These are phyloP conservation scores for Dryadula phaetusa DNA, from an alignment of 2,888 invertebrate species.

Conservation along the genomic window DNA sequence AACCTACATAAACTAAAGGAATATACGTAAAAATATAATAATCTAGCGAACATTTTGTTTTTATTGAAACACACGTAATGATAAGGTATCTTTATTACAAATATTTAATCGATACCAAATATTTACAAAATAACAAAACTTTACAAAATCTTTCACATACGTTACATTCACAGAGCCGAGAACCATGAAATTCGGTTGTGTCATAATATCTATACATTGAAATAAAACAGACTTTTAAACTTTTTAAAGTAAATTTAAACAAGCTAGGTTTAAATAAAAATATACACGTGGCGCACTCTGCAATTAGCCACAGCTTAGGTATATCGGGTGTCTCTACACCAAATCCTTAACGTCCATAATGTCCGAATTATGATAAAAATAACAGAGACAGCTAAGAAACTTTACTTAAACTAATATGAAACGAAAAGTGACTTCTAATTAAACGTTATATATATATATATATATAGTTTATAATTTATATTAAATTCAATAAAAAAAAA, in stretches of 20 bases:
- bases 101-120: slow-evolving; percentile 67
- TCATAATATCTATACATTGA: slow-evolving; percentile 28
- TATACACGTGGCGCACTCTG: slow-evolving; percentile 67
- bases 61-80: slow-evolving; percentile 62
- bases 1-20: no score
- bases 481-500: slow-evolving; percentile 22
- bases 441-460: background rate
- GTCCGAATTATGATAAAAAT: background rate
- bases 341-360: background rate
- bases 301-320: slow-evolving; percentile 54
- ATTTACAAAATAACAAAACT: slow-evolving; percentile 71
- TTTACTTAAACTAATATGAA: slow-evolving; percentile 11
- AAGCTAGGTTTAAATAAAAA: slow-evolving; percentile 54
- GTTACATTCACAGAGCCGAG: slow-evolving; percentile 23
- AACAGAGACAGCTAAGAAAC: background rate
- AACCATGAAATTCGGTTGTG: slow-evolving; percentile 19
- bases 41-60: background rate
- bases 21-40: background rate
- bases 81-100: slow-evolving; percentile 77
- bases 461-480: slow-evolving; percentile 8
- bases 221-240: slow-evolving; percentile 38
- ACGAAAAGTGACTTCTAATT: slow-evolving; percentile 1
- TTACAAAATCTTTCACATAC: slow-evolving; percentile 56
- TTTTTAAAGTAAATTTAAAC: slow-evolving; percentile 36
- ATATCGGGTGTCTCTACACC: slow-evolving; percentile 30